phyloP scores from a whole-genome alignment of 2,797 vertebrate genomes.

The Apogon hyalosoma region DNA sequence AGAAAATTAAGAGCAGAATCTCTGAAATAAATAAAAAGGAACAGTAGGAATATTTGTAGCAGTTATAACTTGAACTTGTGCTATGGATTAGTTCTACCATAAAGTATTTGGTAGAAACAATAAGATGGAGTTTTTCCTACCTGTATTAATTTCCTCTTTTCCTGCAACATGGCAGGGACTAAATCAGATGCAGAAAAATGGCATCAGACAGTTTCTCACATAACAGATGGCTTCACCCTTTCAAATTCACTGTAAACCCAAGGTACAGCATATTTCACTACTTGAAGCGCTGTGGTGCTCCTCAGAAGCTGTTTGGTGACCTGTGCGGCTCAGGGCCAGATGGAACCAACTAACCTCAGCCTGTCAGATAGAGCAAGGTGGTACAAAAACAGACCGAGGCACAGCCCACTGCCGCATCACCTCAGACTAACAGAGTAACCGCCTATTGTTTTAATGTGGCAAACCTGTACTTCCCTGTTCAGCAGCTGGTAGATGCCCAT shows the following conservation, averaged over 20 bases:
- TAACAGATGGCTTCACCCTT: slow-evolving; percentile 34
- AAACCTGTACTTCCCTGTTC: slow-evolving; percentile 13
- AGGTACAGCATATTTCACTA: slow-evolving; percentile 2
- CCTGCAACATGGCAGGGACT: not conserved
- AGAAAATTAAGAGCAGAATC: too few relatives aligned
- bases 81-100: too few relatives aligned
- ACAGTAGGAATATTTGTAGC: too few relatives aligned
- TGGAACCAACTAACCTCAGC: slow-evolving; percentile 1
- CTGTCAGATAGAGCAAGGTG: slow-evolving; percentile 11
- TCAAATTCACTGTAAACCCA: slow-evolving; percentile 11
- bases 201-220: slow-evolving; percentile 11
- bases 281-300: slow-evolving; percentile 1
- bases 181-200: slow-evolving; percentile 26
- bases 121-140: not conserved
- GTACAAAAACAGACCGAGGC: slow-evolving; percentile 28
- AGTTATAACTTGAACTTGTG: too few relatives aligned
- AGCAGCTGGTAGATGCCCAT: slow-evolving; percentile 25
- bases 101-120: not conserved
- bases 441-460: slow-evolving; percentile 23
- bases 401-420: slow-evolving; percentile 20
- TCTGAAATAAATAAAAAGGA: too few relatives aligned
- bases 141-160: not conserved
- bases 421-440: slow-evolving; percentile 9
- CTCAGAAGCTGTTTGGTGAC: slow-evolving; percentile 17
- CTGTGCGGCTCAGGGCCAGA: slow-evolving; percentile 10